Base-by-base conservation (phyloP, 2,888 invertebrate genomes). In the Lypha dubia region DNA sequence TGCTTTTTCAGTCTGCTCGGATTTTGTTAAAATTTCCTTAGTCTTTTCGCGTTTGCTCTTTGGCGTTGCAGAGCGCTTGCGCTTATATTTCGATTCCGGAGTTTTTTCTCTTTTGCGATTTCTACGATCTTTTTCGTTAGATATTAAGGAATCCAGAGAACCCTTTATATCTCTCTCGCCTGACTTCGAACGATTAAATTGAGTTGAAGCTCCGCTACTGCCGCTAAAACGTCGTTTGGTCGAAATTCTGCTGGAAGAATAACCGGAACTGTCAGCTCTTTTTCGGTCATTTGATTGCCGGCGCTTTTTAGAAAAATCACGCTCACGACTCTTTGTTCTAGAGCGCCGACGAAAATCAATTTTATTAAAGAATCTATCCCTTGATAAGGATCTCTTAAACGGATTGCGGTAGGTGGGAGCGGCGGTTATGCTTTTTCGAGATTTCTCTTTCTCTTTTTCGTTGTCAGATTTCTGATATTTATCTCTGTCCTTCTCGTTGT, bases 331-430 rank as follows among this genome's bases (percentile, higher is more conserved):
- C 24, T 70, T 79, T 0, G 85, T 81, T 51, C 79, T 74, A 9
- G 87, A 85, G 41, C 83, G 84, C 1, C 80, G 73, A 0, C 49
- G 60, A 0, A 49, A 24, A 53, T 84, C 77, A 60, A 71, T 67
- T 80, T 80, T 80, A n/a, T 77, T 65, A 56, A 83, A 79, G 32
- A 75, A 75, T 24, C 76, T 71, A 51, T 82, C 85, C 20, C 77
- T 73, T 20, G 87, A 87, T 53, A 85, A 41, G 15, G 87, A 86
- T 60, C 86, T 86, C 53, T 85, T 86, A 22, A 87, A 87, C 9
- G 87, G 87, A 85, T 87, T 87, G 4, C 82, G 84, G 46, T 74
- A 67, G 1, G 73, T 80, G 38, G 76, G n/a, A 0, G 17, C 35
- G 0, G 17, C 35, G 3, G 63, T 44, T 32, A 24, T 20, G 22